Percentiles rank a stretch among this genome's conserved stretches.
Evolutionary conservation across 2,888 invertebrate species (phyloP).

Genomic region (Blastobasis adustella): DNA sequence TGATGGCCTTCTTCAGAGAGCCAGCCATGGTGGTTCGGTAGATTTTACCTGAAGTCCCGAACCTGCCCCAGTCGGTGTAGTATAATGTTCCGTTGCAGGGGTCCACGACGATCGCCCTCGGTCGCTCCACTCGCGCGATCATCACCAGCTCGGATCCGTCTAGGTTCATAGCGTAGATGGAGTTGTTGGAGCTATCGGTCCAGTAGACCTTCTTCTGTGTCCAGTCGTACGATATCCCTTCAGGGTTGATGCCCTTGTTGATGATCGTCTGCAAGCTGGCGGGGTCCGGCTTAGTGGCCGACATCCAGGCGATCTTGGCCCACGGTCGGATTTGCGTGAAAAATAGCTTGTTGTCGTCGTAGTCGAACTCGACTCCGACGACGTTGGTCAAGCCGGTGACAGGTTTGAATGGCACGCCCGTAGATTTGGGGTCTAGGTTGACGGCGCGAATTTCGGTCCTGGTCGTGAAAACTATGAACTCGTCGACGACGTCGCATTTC

Average conservation of each 20-base stretch:
- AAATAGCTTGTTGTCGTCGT: conserved; percentile 87
- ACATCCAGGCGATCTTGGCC: conserved; percentile 89
- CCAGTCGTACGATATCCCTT: conserved; percentile 98
- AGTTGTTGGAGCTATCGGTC: conserved; percentile 96
- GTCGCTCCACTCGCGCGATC: conserved; percentile 94
- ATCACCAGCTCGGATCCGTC: conserved; percentile 91
- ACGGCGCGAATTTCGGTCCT: conserved; percentile 94
- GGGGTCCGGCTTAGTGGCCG: conserved; percentile 80
- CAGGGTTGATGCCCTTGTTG: conserved; percentile 89
- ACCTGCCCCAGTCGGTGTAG: conserved; percentile 97
- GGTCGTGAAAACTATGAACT: conserved; percentile 95
- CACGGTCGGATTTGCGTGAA: conserved; percentile 96
- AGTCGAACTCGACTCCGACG: conserved; percentile 97
- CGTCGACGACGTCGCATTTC: conserved; percentile 88
- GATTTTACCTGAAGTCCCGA: conserved; percentile 94
- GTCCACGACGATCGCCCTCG: conserved; percentile 95
- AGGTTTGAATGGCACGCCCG: conserved; percentile 88
- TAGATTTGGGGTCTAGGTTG: conserved; percentile 88
- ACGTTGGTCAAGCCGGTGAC: conserved; percentile 92
- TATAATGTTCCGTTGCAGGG: conserved; percentile 97
- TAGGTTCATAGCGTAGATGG: conserved; percentile 95
- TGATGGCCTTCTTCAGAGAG: conserved; percentile 89
- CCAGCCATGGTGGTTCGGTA: conserved; percentile 98
- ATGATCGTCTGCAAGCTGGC: conserved; percentile 80
- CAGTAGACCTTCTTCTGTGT: conserved; percentile 97